These are phyloP conservation scores for Hestina assimilis DNA, from an alignment of 1,140 invertebrate species.

Conservation along the genomic window DNA sequence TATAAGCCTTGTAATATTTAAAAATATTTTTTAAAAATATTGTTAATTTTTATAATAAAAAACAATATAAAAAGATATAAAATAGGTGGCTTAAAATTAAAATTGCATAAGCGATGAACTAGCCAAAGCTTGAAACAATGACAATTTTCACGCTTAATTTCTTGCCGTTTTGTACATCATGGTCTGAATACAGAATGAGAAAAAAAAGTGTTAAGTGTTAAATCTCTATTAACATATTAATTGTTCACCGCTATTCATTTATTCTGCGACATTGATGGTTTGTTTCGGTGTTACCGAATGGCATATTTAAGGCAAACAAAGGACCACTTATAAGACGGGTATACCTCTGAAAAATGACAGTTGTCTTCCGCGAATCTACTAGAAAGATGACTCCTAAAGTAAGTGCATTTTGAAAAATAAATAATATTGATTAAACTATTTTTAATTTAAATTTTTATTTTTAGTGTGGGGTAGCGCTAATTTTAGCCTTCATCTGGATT, in stretches of 20 bases:
- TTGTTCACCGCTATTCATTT: slow-evolving; percentile 67
- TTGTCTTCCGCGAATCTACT: slow-evolving; percentile 57
- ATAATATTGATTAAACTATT: slow-evolving; percentile 9
- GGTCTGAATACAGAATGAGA: slow-evolving; percentile 57
- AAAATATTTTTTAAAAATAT: no score
- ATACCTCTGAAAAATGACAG: slow-evolving; percentile 60
- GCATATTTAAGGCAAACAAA: slow-evolving; percentile 69
- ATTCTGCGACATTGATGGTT: slow-evolving; percentile 73
- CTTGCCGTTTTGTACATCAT: slow-evolving; percentile 52
- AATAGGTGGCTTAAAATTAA: slow-evolving; percentile 1
- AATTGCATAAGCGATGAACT: slow-evolving; percentile 49
- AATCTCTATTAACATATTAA: slow-evolving; percentile 72
- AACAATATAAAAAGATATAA: no score
- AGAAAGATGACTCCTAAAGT: slow-evolving; percentile 70
- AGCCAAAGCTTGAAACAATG: slow-evolving; percentile 44
- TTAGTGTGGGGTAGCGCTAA: slow-evolving; percentile 31
- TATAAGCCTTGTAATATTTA: no score
- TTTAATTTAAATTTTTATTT: slow-evolving; percentile 34
- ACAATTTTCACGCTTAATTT: slow-evolving; percentile 49
- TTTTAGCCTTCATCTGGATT: slow-evolving; percentile 30
- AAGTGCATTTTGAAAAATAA: slow-evolving; percentile 37
- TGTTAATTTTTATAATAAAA: no score
- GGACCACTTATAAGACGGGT: slow-evolving; percentile 60
- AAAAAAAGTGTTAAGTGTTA: slow-evolving; percentile 47
- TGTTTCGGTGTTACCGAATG: slow-evolving; percentile 72